phyloP scores from a whole-genome alignment of 2,113 vertebrate genomes.

The Ameiurus melas region DNA sequence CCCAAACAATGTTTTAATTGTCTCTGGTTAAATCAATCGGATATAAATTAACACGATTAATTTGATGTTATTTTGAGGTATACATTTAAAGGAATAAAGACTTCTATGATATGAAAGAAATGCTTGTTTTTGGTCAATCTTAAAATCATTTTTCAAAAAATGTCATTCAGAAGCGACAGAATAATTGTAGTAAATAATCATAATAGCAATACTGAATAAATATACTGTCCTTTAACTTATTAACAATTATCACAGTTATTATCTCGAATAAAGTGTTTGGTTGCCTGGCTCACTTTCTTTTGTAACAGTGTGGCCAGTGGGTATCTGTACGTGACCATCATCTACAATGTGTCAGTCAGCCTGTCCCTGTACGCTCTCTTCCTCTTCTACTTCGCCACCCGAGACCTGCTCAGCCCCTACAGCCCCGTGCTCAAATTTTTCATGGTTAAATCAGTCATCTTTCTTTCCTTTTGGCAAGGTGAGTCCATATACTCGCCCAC shows the following conservation, averaged over 20 bases:
- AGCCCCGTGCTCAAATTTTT: constrained; percentile 96
- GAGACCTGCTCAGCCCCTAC: constrained; percentile 90
- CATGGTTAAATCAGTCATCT: constrained; percentile 98
- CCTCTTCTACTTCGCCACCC: constrained; percentile 92
- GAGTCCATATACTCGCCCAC: too few relatives aligned
- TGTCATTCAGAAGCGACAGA: too few relatives aligned
- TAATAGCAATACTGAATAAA: not conserved
- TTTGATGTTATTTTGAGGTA: not conserved
- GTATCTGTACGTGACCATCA: constrained; percentile 93
- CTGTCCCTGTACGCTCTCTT: constrained; percentile 94
- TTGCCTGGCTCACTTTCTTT: not conserved
- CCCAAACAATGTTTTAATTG: not conserved
- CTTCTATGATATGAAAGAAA: not conserved
- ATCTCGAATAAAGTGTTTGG: not conserved
- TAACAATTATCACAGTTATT: not conserved
- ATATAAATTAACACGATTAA: not conserved
- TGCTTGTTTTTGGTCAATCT: not conserved
- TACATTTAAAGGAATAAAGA: not conserved
- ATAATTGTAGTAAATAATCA: too few relatives aligned
- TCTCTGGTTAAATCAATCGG: not conserved
- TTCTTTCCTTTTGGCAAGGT: constrained; percentile 99
- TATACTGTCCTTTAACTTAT: not conserved
- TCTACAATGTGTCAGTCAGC: constrained; percentile 97
- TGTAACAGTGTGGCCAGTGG: constrained; percentile 82
- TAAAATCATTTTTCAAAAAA: not conserved